Base-by-base conservation (phyloP, 2,797 vertebrate genomes). In the Atherinosoma microstoma region DNA sequence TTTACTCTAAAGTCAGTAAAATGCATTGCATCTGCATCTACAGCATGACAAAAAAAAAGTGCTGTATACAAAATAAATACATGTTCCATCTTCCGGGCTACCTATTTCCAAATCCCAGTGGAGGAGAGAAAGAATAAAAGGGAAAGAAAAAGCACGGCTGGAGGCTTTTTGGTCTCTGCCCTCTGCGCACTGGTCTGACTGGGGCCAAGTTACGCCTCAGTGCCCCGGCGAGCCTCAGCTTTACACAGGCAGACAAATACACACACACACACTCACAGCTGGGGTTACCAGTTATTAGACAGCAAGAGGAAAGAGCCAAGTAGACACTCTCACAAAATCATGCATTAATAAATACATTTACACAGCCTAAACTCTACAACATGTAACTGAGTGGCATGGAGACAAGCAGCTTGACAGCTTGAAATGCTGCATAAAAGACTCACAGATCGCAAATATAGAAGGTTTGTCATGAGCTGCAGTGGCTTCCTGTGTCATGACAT, bases 181-280 rank as follows among this genome's bases (percentile, higher is more conserved):
- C 93, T 91, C 91, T 90, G 93, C 73, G 82, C 91, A 91, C 89
- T 92, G 89, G 93, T 85, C 92, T 95, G 93, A 94, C 94, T 94
- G 93, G 92, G 94, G 91, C 94, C 94, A 94, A 91, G 94, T 91
- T 93, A 91, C 88, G 94, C 94, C 90, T 94, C 92, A 95, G 88
- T 93, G 91, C 89, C 83, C 89, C 82, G 30, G 87, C 88, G 82
- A 93, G 92, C 89, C 89, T 89, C 90, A 89, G 91, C 92, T 93
- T 94, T 93, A 91, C 87, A 91, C 84, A 91, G 87, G 70, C 87
- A 89, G 79, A 89, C 87, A 89, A 85, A 91, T 75, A 88, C 84
- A 85, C 85, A 88, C 85, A 32, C 30, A 80, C 88, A 80, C 91
- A 84, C 86, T 82, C 92, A 92, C 89, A 93, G 92, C 90, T 94